Evolutionary conservation across 2,113 vertebrate genomes (phyloP), one percentile per base, ranked within the genome.

Genomic region (Carassius auratus): DNA sequence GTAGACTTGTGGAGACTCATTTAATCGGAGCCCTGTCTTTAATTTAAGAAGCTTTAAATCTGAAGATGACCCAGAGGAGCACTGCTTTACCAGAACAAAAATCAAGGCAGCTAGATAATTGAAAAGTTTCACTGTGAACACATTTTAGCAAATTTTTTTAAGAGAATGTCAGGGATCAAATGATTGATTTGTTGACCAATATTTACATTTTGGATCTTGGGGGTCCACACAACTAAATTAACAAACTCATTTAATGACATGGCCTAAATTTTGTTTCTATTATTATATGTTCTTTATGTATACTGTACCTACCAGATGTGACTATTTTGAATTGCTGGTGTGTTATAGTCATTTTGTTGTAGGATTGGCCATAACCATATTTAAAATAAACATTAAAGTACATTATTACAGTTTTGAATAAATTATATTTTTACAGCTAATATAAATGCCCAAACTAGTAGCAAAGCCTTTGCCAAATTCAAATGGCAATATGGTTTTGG

Each of bases 401-500:
- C 23, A 64, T 62, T 55, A 55, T 55, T 4, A 55, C 52, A 26
- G 8, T 62, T 8, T 62, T 62, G 59, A 62, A 8, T 23, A 12
- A 62, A 62, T 23, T 9, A 4, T 26, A 64, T 48, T 61, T 52
- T 71, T 75, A 17, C 6, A 76, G 19, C 36, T 6, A 19, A 33
- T 33, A 57, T 76, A 10, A 76, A 76, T 75, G 26, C 66, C 23
- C 19, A 33, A 66, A 68, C 61, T 66, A 42, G 52, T 26, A 76
- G 30, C 66, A 84, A 57, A 77, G 17, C 26, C n/a, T 61, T 33
- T 86, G 77, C 23, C 69, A 75, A 33, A 61, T 15, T 15, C 21
- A 48, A 64, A 81, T 36, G 82, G 68, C 74, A 71, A 68, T 50
- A 68, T n/a, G 66, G 50, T 74, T 84, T 62, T 81, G 45, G 57